Evolutionary conservation across 2,113 vertebrate genomes (phyloP), one percentile per base, ranked within the genome.

Genomic region (Artemisiospiza belli): DNA sequence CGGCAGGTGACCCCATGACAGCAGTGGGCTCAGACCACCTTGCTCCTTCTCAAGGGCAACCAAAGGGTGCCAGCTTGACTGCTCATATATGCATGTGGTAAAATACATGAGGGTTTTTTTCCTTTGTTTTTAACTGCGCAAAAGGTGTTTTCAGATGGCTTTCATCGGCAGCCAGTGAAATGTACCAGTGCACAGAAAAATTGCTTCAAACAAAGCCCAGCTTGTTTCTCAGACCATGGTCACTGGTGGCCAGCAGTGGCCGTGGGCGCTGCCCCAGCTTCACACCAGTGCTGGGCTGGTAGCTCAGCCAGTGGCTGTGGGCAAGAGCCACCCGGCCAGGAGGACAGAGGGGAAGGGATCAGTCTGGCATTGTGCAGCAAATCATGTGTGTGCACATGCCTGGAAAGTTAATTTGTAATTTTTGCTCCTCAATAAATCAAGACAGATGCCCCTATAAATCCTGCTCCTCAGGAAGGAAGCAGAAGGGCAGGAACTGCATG

Each of bases 271-370:
- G 21, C 24, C 5, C 0, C 67, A 15, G 74, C 47, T 46, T 5
- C 24, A 14, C 10, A 4, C 52, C 33, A 6, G 0, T 0, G 1
- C 46, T 9, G 19, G n/a, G 58, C 57, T 1, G 1, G 5, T 9
- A 21, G 62, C 47, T 24, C 47, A 2, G 23, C 47, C 47, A 24
- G 47, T 24, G 47, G 23, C 47, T 49, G 47, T 49, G 47, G 47
- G 47, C 47, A 30, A 12, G 35, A 24, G 47, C 59, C 5, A 3
- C 39, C 33, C 21, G 0, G 2, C 9, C 3, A 7, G 31, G 18
- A 51, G 37, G 18, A 37, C 31, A 1, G 31, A 44, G 35, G 14
- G 24, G 15, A 81, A 78, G 57, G 51, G 33, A 18, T 67, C 3
- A 1, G 10, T 4, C 46, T 33, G 25, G 19, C 19, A 3, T 4